phyloP scores from a whole-genome alignment of 2,113 vertebrate species.

The Percina caprodes region DNA sequence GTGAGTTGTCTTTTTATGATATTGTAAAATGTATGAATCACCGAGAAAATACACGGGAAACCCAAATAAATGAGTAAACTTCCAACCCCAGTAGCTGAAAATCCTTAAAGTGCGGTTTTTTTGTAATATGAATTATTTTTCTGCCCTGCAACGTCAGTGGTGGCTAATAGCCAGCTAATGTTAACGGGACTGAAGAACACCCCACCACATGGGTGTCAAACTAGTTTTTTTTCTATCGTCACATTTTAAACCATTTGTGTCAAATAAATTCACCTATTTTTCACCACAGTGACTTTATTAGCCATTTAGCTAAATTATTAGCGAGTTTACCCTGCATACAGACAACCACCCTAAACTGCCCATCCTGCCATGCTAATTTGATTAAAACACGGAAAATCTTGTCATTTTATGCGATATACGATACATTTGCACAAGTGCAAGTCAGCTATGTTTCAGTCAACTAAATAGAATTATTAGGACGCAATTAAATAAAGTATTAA shows the following conservation, averaged over 20 bases:
- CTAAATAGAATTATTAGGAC: too few relatives aligned
- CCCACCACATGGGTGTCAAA: slow-evolving; percentile 38
- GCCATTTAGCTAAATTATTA: too few relatives aligned
- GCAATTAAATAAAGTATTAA: too few relatives aligned
- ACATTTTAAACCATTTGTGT: background rate
- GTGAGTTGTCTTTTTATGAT: slow-evolving; percentile 75
- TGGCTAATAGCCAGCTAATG: slow-evolving; percentile 17
- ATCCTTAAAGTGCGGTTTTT: accelerated
- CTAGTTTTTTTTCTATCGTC: accelerated
- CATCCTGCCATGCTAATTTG: background rate
- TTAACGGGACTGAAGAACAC: background rate
- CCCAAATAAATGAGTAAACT: background rate
- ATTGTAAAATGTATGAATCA: background rate
- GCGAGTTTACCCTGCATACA: too few relatives aligned
- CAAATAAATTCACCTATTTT: accelerated
- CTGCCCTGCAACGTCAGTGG: background rate
- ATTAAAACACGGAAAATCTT: too few relatives aligned
- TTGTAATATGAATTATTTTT: background rate
- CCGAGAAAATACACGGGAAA: accelerated
- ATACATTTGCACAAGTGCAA: too few relatives aligned
- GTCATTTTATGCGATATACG: too few relatives aligned
- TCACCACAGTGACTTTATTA: too few relatives aligned
- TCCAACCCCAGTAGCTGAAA: accelerated
- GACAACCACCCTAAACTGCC: background rate
- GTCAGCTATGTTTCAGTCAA: too few relatives aligned